Base-by-base conservation (phyloP, 1,140 invertebrate species). In the Drosophila mauritiana region DNA sequence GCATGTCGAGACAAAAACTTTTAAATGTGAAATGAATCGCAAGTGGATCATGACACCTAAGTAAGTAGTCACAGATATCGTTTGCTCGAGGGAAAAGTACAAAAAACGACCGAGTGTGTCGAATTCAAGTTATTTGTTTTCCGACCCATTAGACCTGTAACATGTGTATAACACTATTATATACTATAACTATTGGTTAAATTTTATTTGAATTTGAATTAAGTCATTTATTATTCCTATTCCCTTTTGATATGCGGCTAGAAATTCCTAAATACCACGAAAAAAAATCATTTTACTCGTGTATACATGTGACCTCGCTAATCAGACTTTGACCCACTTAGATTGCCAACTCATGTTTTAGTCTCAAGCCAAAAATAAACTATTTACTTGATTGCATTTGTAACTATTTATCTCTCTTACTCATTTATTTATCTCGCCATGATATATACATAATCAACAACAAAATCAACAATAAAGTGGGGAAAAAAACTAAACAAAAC, bases 301-400 rank as follows among this genome's bases (percentile, higher is more conserved):
- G 25, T 42, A 64, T 62, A 63, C 56, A 40, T 57, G 75, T 73
- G 82, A 59, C 81, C 81, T 85, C 59, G 82, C 79, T 67, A 80
- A 70, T 82, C 56, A 86, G 82, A 67, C 82, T 85, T 82, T 85
- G 82, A 85, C 82, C 82, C 57, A 85, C 78, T 85, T 85, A 39
- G 65, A 52, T 49, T 84, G 76, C 70, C 70, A 85, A 69, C 81
- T 64, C 77, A 76, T 80, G 56, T 62, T 80, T 53, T 56, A 61
- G 59, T 40, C 77, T 62, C 56, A 57, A 79, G 59, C 80, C 42
- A 65, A 65, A 58, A 83, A 55, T 65, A 58, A 73, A 57, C 49
- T 49, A 42, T 37, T 55, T 46, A 67, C 78, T 70, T 57, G 42
- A 70, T 15, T 70, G 68, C 42, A 70, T 70, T 70, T 46, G 34